Evolutionary conservation across 2,797 vertebrate genomes (phyloP), one percentile per base, ranked within the genome.

Genomic region (Crocodylus rhombifer): DNA sequence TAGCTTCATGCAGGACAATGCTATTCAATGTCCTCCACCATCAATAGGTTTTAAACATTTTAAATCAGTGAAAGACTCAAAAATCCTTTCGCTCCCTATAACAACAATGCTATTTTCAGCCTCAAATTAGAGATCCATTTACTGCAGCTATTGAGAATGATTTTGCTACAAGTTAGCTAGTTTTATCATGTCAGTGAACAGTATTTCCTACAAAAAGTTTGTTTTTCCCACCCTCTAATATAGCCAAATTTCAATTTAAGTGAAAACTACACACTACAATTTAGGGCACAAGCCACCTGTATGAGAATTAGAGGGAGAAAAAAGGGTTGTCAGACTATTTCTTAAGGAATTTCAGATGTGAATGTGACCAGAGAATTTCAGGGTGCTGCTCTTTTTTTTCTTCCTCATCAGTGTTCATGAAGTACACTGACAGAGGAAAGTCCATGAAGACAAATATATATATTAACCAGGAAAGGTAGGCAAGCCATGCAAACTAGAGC

Each of bases 401-500:
- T 93, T 85, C 93, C 82, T 90, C 79, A 76, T 42, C 61, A n/a
- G 82, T 85, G 94, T 96, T 92, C 89, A 80, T 77, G 81, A 96
- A 84, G 77, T 77, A 60, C 77, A 82, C 36, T 20, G 30, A 94
- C 82, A 95, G 80, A 71, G 62, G 36, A 86, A 90, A 77, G 90
- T 84, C 36, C 14, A 90, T 73, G 65, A 94, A 69, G 58, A 62
- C 86, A 95, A 96, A 95, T 82, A 33, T 42, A 67, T 42, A 86
- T 94, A 82, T 95, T 89, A 85, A 94, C 84, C 75, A 95, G 90
- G 75, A 92, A 91, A 97, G 88, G 84, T 95, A 94, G 84, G 89
- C 65, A 95, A 96, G 90, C 58, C 36, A 81, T 94, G 83, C 88
- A 96, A 91, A 97, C 36, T 77, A 92, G 80, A 97, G 88, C 90